Base-by-base conservation (phyloP, 2,113 vertebrate genomes). In the Entosphenus tridentatus region DNA sequence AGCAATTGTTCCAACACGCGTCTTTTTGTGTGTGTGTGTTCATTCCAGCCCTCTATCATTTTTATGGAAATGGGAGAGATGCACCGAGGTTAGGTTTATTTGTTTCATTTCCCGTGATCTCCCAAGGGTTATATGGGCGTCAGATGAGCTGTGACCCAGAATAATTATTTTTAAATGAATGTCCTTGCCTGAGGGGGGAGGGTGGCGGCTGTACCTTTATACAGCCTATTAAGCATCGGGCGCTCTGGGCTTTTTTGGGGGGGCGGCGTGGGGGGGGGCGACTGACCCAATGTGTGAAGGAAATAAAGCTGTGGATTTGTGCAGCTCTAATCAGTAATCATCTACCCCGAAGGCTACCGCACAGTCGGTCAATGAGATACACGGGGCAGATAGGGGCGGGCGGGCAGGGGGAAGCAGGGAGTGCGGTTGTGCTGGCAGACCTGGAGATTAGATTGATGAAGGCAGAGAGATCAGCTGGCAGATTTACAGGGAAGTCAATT, bases 141-240 rank as follows among this genome's bases (percentile, higher is more conserved):
- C 62, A 65, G n/a, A 65, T 65, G 62, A 65, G 62, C 62, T 65
- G 62, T 21, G 21, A 21, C n/a, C 62, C 62, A 65, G 62, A 65
- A 65, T 65, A n/a, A 65, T 65, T 65, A 65, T 65, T 65, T 65
- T 21, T 65, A 65, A 65, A 65, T 65, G 62, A 65, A 65, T 65
- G n/a, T 65, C 21, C 62, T 65, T 21, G 62, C 62, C 21, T 65
- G n/a, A 11, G 62, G 62, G 62, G 39, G 39, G 39, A 39, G 39
- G 39, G 39, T 39, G 39, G 39, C 4, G 39, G 39, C 39, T 5
- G 39, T 39, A 65, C 21, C 62, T 65, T 9, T 65, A 21, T 21
- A 65, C 62, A 65, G 8, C 62, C 62, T 21, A 21, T 21, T 16
- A 21, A 65, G 62, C 21, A 21, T 21, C 62, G 62, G 62, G 9